These are phyloP conservation scores for Bugula neritina DNA, from an alignment of 2,888 invertebrate species.

Conservation along the genomic window DNA sequence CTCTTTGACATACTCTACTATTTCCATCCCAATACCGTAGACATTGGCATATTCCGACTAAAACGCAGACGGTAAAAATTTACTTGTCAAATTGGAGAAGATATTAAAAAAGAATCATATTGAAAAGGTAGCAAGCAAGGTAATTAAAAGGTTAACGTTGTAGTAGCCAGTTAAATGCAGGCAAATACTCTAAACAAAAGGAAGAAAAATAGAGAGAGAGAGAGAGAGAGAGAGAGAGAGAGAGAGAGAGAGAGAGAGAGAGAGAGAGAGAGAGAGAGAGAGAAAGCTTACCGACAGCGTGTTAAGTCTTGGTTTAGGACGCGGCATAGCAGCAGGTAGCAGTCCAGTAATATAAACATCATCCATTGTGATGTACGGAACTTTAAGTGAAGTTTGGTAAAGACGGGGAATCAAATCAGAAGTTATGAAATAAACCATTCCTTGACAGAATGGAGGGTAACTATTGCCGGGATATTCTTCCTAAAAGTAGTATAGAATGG, in stretches of 20 bases:
- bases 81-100: background rate
- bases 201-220: too few species aligned
- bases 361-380: conserved; percentile 17
- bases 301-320: background rate
- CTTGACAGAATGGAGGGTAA: conserved; percentile 22
- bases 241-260: too few species aligned
- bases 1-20: background rate
- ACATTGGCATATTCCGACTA: background rate
- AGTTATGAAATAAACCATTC: conserved; percentile 21
- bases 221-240: too few species aligned
- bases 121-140: too few species aligned
- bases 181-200: too few species aligned
- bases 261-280: too few species aligned
- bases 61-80: background rate
- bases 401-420: conserved; percentile 5
- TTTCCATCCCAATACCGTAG: background rate
- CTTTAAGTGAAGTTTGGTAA: background rate
- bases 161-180: too few species aligned
- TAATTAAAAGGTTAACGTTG: too few species aligned
- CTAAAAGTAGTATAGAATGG: background rate
- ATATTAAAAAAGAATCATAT: too few species aligned
- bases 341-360: conserved; percentile 18
- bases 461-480: background rate
- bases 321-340: background rate
- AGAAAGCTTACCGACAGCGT: conserved; percentile 21